Percentiles rank a stretch among this genome's conserved stretches.
Evolutionary conservation across 2,113 vertebrate genomes (phyloP).

Genomic region (Ceuthmochares aereus): DNA sequence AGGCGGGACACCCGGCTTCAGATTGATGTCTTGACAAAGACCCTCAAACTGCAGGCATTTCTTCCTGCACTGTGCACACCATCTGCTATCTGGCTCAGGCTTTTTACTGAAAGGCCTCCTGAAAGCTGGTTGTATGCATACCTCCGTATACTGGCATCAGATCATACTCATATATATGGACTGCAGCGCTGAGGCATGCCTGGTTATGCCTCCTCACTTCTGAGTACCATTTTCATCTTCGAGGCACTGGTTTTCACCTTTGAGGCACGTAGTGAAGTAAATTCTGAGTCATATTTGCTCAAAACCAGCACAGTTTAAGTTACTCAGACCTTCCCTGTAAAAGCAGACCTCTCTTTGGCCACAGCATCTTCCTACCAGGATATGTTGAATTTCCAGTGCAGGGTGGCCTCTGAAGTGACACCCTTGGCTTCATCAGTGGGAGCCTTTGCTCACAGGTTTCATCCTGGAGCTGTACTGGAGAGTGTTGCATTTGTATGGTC

Average conservation of each 20-base stretch:
- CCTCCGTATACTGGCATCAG: fast-evolving
- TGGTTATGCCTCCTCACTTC: neutral
- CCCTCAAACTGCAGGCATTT: neutral
- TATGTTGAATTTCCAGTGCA: neutral
- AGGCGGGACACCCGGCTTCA: neutral
- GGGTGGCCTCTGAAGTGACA: neutral
- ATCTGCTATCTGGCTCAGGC: neutral
- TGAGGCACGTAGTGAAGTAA: neutral
- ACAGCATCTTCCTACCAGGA: neutral
- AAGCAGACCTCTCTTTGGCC: neutral
- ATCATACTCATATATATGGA: neutral
- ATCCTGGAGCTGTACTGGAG: neutral
- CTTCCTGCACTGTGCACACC: neutral
- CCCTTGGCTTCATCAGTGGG: neutral
- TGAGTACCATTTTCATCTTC: neutral
- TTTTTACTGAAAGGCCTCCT: neutral
- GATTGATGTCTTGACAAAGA: neutral
- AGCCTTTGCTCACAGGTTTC: neutral
- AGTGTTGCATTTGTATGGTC: neutral
- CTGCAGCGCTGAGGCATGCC: neutral
- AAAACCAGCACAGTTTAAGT: neutral
- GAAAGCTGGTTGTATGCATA: fast-evolving
- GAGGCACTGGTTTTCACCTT: neutral
- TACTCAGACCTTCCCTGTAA: neutral
- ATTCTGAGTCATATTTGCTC: neutral